Evolutionary conservation across 2,888 invertebrate genomes (phyloP).

Genomic region (Papilio demoleus): DNA sequence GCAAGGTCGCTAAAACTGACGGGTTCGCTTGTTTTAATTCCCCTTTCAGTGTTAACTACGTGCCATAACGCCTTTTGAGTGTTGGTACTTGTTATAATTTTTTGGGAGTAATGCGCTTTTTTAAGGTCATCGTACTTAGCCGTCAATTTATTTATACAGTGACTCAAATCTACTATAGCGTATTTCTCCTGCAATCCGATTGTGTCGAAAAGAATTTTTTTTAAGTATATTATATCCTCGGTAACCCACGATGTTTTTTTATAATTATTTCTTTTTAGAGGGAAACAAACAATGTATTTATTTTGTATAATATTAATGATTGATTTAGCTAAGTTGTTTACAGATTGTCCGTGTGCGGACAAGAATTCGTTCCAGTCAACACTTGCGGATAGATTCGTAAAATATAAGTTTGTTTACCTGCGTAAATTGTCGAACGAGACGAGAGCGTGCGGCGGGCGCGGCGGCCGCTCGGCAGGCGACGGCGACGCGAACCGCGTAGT

Average conservation of each 20-base stretch:
- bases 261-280: not conserved
- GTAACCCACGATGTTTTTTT: not conserved
- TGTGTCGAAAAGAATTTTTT: not conserved
- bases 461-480: not conserved
- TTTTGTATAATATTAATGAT: not conserved
- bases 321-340: not conserved
- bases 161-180: not conserved
- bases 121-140: too few species aligned
- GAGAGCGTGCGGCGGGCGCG: not conserved
- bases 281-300: not conserved
- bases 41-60: too few species aligned
- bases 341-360: not conserved
- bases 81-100: too few species aligned
- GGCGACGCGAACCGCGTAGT: too few species aligned
- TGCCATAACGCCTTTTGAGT: too few species aligned
- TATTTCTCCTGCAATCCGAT: not conserved
- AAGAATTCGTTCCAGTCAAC: not conserved
- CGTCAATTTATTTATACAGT: too few species aligned
- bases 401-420: not conserved
- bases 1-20: too few species aligned
- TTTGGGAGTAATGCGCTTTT: too few species aligned
- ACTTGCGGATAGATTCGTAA: not conserved
- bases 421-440: not conserved
- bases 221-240: not conserved
- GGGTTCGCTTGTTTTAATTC: too few species aligned